These are phyloP conservation scores for Embiotoca jacksoni DNA, from an alignment of 2,113 vertebrate genomes.

Conservation along the genomic window DNA sequence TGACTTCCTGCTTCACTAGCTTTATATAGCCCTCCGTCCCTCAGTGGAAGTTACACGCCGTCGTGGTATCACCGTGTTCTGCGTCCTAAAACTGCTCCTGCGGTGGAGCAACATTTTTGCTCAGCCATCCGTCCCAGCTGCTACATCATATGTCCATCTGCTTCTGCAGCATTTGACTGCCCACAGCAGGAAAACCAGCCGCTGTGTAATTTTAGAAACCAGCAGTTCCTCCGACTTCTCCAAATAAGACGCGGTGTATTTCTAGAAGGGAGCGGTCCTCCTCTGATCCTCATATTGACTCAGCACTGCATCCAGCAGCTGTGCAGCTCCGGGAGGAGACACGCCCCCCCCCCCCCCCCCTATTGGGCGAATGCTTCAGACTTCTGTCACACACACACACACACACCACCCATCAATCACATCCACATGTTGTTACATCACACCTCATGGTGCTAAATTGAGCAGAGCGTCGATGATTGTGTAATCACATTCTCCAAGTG, in stretches of 20 bases:
- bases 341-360: background rate
- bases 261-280: constrained; percentile 21
- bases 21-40: constrained; percentile 1
- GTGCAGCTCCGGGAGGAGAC: background rate
- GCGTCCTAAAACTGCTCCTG: constrained; percentile 12
- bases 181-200: constrained; percentile 42
- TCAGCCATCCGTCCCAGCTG: constrained; percentile 60
- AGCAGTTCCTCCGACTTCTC: constrained; percentile 36
- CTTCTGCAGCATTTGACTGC: constrained; percentile 39
- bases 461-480: constrained; percentile 21
- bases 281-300: constrained; percentile 43
- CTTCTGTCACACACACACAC: constrained; percentile 6
- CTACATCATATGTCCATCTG: constrained; percentile 52
- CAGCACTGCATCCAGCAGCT: constrained; percentile 27
- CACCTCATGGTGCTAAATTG: constrained; percentile 9
- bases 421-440: constrained; percentile 54
- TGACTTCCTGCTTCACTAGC: constrained; percentile 1
- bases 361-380: constrained; percentile 28
- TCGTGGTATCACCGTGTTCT: constrained; percentile 1
- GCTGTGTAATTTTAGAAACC: constrained; percentile 66
- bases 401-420: constrained; percentile 34
- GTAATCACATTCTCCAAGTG: constrained; percentile 48
- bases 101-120: constrained; percentile 36
- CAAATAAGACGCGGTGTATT: constrained; percentile 46
- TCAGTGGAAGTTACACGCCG: constrained; percentile 8